phyloP scores from a whole-genome alignment of 2,797 vertebrate species.

The Chrosomus eos region DNA sequence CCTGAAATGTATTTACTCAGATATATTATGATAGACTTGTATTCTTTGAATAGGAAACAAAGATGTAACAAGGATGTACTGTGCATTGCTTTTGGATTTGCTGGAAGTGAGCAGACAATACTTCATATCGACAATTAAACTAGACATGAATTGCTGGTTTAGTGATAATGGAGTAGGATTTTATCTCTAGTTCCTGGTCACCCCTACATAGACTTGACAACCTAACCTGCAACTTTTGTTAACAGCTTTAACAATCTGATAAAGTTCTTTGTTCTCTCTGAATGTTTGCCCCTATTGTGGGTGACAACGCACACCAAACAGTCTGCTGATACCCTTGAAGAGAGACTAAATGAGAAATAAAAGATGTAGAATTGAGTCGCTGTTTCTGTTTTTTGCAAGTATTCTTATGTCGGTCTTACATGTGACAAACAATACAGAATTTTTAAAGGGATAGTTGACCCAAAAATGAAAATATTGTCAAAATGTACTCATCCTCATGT shows the following conservation, averaged over 20 bases:
- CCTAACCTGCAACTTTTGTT: neutral
- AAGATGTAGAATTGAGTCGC: neutral
- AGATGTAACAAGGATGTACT: neutral
- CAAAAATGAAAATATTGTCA: no score
- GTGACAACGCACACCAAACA: slow-evolving; percentile 29
- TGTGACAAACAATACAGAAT: neutral
- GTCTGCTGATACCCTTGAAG: slow-evolving; percentile 25
- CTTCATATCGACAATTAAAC: neutral
- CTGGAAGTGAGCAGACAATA: neutral
- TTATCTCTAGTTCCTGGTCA: neutral
- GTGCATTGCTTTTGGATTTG: slow-evolving; percentile 1
- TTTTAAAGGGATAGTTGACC: neutral
- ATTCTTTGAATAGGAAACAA: slow-evolving; percentile 17
- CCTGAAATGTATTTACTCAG: slow-evolving; percentile 15
- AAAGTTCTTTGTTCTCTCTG: neutral
- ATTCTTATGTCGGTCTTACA: neutral
- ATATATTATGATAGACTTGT: neutral
- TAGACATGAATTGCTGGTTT: neutral
- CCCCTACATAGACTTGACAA: neutral
- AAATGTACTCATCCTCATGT: no score
- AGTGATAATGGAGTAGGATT: neutral
- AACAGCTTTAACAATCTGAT: slow-evolving; percentile 3
- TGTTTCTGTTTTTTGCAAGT: neutral
- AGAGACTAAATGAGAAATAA: slow-evolving; percentile 31
- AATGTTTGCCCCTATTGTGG: slow-evolving; percentile 50